phyloP scores from a whole-genome alignment of 2,888 invertebrate species.

The Scaptomyza cyrtandrae region DNA sequence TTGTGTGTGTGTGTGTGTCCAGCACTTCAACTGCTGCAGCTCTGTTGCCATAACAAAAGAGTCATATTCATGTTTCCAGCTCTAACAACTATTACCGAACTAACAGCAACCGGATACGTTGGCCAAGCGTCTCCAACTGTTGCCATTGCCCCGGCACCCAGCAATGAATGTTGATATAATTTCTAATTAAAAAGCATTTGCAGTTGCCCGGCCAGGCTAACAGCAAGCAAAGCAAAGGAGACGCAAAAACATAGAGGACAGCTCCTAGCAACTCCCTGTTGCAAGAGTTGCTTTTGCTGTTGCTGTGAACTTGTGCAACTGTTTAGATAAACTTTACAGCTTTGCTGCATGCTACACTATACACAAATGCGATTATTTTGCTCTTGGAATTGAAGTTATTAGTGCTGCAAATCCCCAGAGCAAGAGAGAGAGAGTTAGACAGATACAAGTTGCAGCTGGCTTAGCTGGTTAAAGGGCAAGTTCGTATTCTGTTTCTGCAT shows the following conservation, averaged over 20 bases:
- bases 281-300: conserved; percentile 2
- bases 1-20: conserved; percentile 14
- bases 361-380: conserved; percentile 16
- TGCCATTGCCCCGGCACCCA: conserved; percentile 45
- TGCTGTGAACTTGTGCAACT: conserved; percentile 56
- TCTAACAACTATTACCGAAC: conserved; percentile 46
- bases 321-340: conserved; percentile 51
- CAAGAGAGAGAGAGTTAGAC: neutral
- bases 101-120: conserved; percentile 21
- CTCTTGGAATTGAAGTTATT: conserved; percentile 51
- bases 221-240: conserved; percentile 6
- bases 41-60: conserved; percentile 34
- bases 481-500: conserved; percentile 50
- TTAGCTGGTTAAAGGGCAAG: conserved; percentile 40
- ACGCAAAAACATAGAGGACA: neutral
- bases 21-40: conserved; percentile 32
- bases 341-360: conserved; percentile 4
- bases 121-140: conserved; percentile 19
- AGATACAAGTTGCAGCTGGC: conserved; percentile 13
- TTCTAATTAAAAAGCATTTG: conserved; percentile 76
- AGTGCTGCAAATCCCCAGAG: conserved; percentile 47
- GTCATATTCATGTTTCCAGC: conserved; percentile 34
- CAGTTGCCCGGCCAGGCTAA: conserved; percentile 27
- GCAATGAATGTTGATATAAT: conserved; percentile 69
- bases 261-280: conserved; percentile 13